Base-by-base conservation (phyloP, 1,140 invertebrate genomes). In the Sinella curviseta region DNA sequence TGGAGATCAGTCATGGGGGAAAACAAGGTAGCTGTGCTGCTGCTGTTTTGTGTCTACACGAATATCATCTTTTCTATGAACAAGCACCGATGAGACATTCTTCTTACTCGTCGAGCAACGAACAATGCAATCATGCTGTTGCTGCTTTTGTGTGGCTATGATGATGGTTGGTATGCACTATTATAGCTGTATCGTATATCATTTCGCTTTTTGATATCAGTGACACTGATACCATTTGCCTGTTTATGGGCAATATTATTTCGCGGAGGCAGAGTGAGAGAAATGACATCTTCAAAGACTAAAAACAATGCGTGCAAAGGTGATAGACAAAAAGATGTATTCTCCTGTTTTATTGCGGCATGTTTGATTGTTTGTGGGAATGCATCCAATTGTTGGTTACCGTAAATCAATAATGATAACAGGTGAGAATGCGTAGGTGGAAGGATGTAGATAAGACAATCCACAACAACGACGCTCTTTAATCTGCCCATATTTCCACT, bases 151-250 rank as follows among this genome's bases (percentile, higher is more conserved):
- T 8, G 39, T 17, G 17, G 39, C 4, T 48, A 48, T 8, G 17
- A 48, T 48, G 39, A 48, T 48, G 17, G n/a, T n/a, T n/a, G n/a
- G n/a, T n/a, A n/a, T n/a, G n/a, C n/a, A n/a, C n/a, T n/a, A n/a
- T n/a, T n/a, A n/a, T n/a, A n/a, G 8, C 39, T 48, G 39, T 48
- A 20, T 20, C 8, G 39, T 48, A 20, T 20, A 48, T 48, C 57
- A 60, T 26, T 60, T 60, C 17, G 24, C 4, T 60, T 3, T 60
- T 60, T 60, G 8, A n/a, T 60, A 60, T 60, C 57, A 60, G 24
- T n/a, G 57, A 60, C 24, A 60, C 57, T 60, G 57, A 60, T 60
- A 60, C 12, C 24, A 60, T 60, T 60, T 60, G 57, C 24, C 57
- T 60, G 57, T 60, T 60, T 60, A 14, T 60, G 57, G 57, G 24